Evolutionary conservation across 2,113 vertebrate genomes (phyloP).

Genomic region (Barbus barbus): DNA sequence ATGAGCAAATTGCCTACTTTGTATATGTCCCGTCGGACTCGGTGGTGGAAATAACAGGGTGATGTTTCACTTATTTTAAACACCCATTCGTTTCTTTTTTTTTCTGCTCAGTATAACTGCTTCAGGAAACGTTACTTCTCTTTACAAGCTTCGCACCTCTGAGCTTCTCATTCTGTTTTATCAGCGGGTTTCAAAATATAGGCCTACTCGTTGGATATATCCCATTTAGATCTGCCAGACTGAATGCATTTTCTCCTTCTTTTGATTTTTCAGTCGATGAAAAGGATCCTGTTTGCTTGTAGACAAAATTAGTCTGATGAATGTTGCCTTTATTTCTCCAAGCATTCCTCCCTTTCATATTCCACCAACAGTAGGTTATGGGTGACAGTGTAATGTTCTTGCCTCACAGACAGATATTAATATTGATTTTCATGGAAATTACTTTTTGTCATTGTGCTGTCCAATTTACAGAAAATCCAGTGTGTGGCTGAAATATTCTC

Average conservation of each 20-base stretch:
- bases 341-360: slow-evolving; percentile 48
- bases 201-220: slow-evolving; percentile 23
- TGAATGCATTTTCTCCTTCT: slow-evolving; percentile 39
- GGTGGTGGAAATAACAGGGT: slow-evolving; percentile 20
- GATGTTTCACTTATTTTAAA: slow-evolving; percentile 30
- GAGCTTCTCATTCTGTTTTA: slow-evolving; percentile 9
- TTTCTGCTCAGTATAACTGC: slow-evolving; percentile 7
- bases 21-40: background rate
- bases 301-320: slow-evolving; percentile 44
- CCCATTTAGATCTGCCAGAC: slow-evolving; percentile 37
- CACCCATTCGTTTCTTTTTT: background rate
- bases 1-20: background rate
- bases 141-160: background rate
- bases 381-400: slow-evolving; percentile 46
- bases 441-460: slow-evolving; percentile 43
- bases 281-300: slow-evolving; percentile 41
- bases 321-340: slow-evolving; percentile 39
- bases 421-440: slow-evolving; percentile 57
- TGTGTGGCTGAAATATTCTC: slow-evolving; percentile 44
- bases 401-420: slow-evolving; percentile 52
- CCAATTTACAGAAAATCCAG: slow-evolving; percentile 53
- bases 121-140: slow-evolving; percentile 33
- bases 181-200: slow-evolving; percentile 10
- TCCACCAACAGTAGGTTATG: slow-evolving; percentile 48
- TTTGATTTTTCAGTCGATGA: slow-evolving; percentile 43